Evolutionary conservation across 35 echinoderm and acorn worm genomes (phyloP).

Genomic region (Hemicentrotus pulcherrimus): DNA sequence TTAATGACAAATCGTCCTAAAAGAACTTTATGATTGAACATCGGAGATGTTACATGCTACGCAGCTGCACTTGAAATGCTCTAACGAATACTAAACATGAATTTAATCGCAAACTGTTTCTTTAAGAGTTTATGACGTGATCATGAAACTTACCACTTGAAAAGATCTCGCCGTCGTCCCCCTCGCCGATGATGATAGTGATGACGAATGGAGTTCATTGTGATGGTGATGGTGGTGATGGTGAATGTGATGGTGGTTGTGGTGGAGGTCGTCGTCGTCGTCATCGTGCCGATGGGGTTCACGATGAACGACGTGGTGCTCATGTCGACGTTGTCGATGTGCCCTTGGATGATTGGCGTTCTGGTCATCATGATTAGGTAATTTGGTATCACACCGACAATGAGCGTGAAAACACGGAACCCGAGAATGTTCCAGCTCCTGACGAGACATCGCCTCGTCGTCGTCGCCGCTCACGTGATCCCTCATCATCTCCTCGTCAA

Average conservation of each 20-base stretch:
- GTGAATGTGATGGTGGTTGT: not conserved
- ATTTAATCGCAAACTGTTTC: not conserved
- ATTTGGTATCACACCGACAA: not conserved
- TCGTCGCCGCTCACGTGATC: not conserved
- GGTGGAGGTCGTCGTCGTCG: not conserved
- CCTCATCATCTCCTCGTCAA: not conserved
- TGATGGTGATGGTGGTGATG: conserved; percentile 32
- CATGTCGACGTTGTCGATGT: not conserved
- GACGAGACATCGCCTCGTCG: not conserved
- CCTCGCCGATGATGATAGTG: not conserved
- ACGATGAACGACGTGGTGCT: not conserved
- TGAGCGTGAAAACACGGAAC: conserved; percentile 18
- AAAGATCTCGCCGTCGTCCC: not conserved
- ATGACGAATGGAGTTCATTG: not conserved
- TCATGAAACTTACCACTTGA: not conserved
- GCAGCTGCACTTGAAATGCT: not conserved
- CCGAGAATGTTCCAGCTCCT: conserved; percentile 12
- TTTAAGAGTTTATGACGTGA: not conserved
- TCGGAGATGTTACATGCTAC: not conserved
- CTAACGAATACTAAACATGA: not conserved
- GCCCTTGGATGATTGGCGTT: not conserved
- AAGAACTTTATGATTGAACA: not conserved
- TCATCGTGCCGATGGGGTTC: not conserved
- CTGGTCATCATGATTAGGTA: not conserved
- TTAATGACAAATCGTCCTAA: not conserved